Percentiles rank a stretch among this genome's conserved stretches.
Conservation (phyloP, 2,797 vertebrate species). For the Tokudaia tokunoshimensis region DNA sequence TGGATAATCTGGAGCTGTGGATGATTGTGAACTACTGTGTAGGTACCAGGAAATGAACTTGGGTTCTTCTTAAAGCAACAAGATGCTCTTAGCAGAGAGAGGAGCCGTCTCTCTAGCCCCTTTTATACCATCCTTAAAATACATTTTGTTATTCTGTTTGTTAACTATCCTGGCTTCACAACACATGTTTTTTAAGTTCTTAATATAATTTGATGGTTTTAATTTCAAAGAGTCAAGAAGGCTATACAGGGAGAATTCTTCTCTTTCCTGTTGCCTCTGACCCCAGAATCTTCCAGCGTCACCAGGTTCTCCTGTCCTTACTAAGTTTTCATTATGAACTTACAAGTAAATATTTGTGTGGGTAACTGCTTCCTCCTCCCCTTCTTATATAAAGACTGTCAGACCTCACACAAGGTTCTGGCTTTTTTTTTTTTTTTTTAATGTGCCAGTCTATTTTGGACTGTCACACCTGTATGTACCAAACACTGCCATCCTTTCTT, state of each 20-base stretch:
- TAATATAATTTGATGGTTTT: not conserved
- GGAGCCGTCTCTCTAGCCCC: not conserved
- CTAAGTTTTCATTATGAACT: not conserved
- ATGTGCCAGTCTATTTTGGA: not conserved
- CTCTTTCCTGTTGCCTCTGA: not conserved
- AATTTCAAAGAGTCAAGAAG: not conserved
- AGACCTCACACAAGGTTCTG: not conserved
- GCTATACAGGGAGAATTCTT: not conserved
- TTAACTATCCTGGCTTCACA: constrained; percentile 42
- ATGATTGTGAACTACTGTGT: not conserved
- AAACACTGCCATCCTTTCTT: not conserved
- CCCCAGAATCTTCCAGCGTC: not conserved
- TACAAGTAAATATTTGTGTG: not conserved
- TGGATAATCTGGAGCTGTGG: not conserved
- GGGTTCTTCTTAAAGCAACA: not conserved
- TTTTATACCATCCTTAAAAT: not conserved
- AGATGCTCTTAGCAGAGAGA: too few relatives aligned
- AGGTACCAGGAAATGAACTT: not conserved
- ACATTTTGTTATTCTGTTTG: not conserved
- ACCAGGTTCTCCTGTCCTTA: not conserved
- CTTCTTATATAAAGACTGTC: not conserved
- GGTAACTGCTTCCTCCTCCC: not conserved
- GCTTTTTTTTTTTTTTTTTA: fast-evolving
- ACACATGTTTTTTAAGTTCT: constrained; percentile 5
- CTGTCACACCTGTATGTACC: not conserved